These are phyloP conservation scores for Polydrusus cervinus DNA, from an alignment of 2,888 invertebrate species.

Conservation along the genomic window DNA sequence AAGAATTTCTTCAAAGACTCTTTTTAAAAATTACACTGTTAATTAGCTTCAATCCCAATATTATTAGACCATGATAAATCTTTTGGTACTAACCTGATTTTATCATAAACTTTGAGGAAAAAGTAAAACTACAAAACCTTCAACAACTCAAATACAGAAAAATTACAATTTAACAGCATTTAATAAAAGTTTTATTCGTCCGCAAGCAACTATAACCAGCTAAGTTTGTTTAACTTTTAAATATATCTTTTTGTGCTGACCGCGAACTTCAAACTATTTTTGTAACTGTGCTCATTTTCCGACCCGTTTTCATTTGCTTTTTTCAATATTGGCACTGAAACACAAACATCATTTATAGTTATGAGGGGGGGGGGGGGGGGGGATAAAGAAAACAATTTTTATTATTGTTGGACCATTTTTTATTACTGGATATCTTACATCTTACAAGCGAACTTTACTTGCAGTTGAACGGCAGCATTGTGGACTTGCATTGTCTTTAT, in stretches of 20 bases:
- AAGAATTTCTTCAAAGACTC: too few relatives aligned
- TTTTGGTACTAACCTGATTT: constrained; percentile 10
- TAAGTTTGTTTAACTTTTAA: constrained; percentile 18
- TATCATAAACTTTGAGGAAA: neutral
- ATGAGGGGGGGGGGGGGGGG: too few relatives aligned
- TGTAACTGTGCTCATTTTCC: constrained; percentile 27
- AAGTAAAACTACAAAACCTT: too few relatives aligned
- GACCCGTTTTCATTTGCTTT: neutral
- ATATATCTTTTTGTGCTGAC: constrained; percentile 4
- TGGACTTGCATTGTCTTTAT: too few relatives aligned
- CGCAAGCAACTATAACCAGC: neutral
- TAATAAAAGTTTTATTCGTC: neutral
- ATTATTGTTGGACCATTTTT: too few relatives aligned
- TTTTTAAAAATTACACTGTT: too few relatives aligned
- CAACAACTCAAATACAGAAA: neutral
- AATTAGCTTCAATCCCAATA: too few relatives aligned
- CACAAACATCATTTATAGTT: neutral
- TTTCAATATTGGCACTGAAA: neutral
- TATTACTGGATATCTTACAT: too few relatives aligned
- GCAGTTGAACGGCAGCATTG: too few relatives aligned
- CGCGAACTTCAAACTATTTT: constrained; percentile 38
- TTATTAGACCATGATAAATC: too few relatives aligned
- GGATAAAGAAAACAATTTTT: too few relatives aligned
- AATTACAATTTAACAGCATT: neutral
- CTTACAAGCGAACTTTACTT: too few relatives aligned